Percentiles rank a stretch among this genome's conserved stretches.
These are phyloP conservation scores for Helogale parvula DNA, from an alignment of 2,113 vertebrate species.

Conservation along the genomic window DNA sequence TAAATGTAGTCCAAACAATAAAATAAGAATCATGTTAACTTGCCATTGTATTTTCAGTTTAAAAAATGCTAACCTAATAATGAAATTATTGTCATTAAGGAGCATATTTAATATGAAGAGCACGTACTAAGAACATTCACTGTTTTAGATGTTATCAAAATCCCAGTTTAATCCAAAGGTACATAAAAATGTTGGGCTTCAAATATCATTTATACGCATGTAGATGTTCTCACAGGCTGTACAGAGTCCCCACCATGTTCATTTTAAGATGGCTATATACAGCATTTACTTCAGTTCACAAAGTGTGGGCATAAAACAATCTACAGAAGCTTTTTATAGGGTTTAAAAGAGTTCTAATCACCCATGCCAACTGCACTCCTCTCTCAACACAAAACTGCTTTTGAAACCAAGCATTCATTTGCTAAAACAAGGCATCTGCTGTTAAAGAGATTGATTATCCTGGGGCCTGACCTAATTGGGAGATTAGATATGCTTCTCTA, in stretches of 20 bases:
- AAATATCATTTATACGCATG: background rate
- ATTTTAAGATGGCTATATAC: constrained; percentile 1
- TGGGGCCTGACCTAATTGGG: constrained; percentile 68
- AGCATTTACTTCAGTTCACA: constrained; percentile 40
- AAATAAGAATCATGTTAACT: background rate
- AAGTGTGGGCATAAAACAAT: constrained; percentile 16
- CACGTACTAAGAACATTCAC: background rate
- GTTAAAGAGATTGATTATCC: constrained; percentile 76
- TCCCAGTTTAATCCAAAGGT: background rate
- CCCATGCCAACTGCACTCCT: constrained; percentile 60
- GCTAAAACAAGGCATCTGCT: constrained; percentile 73
- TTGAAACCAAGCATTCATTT: constrained; percentile 71
- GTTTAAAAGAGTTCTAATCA: constrained; percentile 66
- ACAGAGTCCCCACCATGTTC: constrained; percentile 7
- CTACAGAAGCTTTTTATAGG: constrained; percentile 51
- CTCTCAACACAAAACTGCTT: constrained; percentile 70
- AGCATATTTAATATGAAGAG: background rate
- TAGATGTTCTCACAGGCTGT: constrained; percentile 7
- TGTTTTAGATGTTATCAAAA: background rate
- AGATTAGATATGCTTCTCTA: constrained; percentile 74
- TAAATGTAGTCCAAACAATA: background rate
- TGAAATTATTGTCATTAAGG: background rate
- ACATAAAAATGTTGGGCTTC: background rate
- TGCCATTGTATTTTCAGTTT: background rate
- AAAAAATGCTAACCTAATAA: background rate